Evolutionary conservation across 2,888 invertebrate species (phyloP).

Genomic region (Volucella zonaria): DNA sequence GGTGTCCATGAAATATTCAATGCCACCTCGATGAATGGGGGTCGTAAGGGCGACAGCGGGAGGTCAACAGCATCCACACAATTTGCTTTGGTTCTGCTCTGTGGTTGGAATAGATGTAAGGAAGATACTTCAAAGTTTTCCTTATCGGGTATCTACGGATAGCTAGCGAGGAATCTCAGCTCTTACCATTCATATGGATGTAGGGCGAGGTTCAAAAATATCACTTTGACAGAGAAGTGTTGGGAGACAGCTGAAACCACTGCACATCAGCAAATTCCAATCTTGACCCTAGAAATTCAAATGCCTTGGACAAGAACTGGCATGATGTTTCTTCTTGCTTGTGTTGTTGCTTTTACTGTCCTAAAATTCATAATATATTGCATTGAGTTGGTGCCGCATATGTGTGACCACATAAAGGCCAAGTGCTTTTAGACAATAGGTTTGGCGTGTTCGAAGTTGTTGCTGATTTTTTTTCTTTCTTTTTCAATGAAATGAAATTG

Average conservation of each 20-base stretch:
- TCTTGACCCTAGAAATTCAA: conserved; percentile 48
- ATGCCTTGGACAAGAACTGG: conserved; percentile 33
- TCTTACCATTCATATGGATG: conserved; percentile 18
- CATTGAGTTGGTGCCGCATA: conserved; percentile 11
- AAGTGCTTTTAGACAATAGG: conserved; percentile 36
- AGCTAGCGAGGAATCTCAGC: conserved; percentile 19
- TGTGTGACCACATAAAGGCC: conserved; percentile 40
- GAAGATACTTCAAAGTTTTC: conserved; percentile 23
- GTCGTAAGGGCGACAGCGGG: conserved; percentile 52
- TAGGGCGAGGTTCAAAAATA: conserved; percentile 38
- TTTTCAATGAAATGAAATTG: conserved; percentile 46
- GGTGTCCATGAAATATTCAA: conserved; percentile 68
- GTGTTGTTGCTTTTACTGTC: conserved; percentile 35
- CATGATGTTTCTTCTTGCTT: conserved; percentile 1
- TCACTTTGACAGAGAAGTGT: conserved; percentile 20
- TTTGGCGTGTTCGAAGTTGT: neutral
- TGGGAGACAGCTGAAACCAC: neutral
- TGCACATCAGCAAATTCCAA: conserved; percentile 34
- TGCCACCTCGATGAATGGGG: conserved; percentile 46
- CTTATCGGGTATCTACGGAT: neutral
- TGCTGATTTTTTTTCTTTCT: conserved; percentile 1
- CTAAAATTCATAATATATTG: conserved; percentile 56
- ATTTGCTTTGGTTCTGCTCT: conserved; percentile 48
- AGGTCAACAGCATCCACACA: conserved; percentile 61
- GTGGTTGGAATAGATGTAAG: conserved; percentile 38